Evolutionary conservation across 2,888 invertebrate species (phyloP).

Genomic region (Noctua pronuba): DNA sequence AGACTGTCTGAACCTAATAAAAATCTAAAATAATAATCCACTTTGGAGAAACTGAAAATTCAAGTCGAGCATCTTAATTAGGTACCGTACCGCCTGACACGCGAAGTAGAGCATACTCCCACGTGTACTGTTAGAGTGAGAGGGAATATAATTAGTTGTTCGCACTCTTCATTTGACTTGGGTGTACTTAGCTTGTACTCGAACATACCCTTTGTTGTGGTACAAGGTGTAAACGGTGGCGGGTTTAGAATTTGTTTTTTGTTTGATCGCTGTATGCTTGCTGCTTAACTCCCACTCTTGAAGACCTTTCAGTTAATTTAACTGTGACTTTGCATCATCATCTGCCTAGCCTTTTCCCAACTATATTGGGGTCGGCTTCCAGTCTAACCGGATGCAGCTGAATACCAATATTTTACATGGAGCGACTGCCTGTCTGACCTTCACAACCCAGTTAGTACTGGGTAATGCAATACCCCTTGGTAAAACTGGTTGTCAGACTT

Average conservation of each 20-base stretch:
- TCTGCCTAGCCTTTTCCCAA: too few relatives aligned
- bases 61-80: constrained; percentile 24
- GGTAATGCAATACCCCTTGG: too few relatives aligned
- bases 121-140: constrained; percentile 16
- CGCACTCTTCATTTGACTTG: constrained; percentile 67
- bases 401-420: too few relatives aligned
- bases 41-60: neutral
- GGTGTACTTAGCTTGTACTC: constrained; percentile 54
- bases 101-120: constrained; percentile 16
- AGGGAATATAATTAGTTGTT: constrained; percentile 68
- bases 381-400: too few relatives aligned
- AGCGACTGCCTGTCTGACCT: too few relatives aligned
- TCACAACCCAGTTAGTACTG: too few relatives aligned
- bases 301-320: neutral
- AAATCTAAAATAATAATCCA: constrained; percentile 22
- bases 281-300: neutral
- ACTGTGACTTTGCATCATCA: neutral
- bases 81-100: neutral
- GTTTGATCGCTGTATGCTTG: neutral
- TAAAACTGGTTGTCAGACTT: too few relatives aligned
- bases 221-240: constrained; percentile 36
- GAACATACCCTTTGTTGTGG: constrained; percentile 40
- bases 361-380: too few relatives aligned
- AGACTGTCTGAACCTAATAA: neutral
- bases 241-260: neutral